Percentiles rank a stretch among this genome's conserved stretches.
Evolutionary conservation across 2,113 vertebrate species (phyloP).

Genomic region (Australoheros scitulus): DNA sequence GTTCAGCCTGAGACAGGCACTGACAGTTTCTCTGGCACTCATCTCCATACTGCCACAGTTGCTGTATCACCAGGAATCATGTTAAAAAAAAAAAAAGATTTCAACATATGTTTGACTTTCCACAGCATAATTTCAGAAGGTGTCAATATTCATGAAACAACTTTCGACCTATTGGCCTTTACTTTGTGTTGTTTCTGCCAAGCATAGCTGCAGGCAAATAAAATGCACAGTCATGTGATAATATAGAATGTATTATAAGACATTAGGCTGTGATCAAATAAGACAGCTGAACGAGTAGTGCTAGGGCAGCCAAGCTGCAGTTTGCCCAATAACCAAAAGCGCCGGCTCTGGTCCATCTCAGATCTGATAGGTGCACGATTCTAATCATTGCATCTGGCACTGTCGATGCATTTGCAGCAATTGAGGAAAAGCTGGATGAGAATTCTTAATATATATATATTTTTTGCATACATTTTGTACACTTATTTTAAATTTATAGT

Average conservation of each 20-base stretch:
- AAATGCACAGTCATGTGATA: conserved; percentile 58
- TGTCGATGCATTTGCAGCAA: neutral
- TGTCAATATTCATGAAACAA: conserved; percentile 58
- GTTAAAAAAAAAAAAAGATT: conserved; percentile 26
- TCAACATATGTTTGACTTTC: conserved; percentile 49
- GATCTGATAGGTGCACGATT: conserved; percentile 5
- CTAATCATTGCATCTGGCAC: conserved; percentile 30
- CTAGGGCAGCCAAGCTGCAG: neutral
- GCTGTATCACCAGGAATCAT: neutral
- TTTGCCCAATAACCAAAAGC: neutral
- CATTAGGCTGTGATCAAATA: conserved; percentile 36
- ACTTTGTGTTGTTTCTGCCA: conserved; percentile 51
- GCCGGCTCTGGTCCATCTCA: conserved; percentile 24
- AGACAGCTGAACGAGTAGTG: conserved; percentile 32
- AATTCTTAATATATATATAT: neutral
- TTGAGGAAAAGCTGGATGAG: neutral
- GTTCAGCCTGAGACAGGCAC: conserved; percentile 36
- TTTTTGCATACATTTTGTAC: neutral
- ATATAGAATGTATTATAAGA: conserved; percentile 43
- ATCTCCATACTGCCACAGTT: conserved; percentile 18
- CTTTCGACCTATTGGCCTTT: conserved; percentile 49
- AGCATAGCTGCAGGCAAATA: conserved; percentile 49
- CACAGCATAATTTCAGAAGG: conserved; percentile 33
- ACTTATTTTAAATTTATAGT: neutral
- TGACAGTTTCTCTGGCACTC: conserved; percentile 39